These are phyloP conservation scores for Glareola pratincola DNA, from an alignment of 2,113 vertebrate species.

Conservation along the genomic window DNA sequence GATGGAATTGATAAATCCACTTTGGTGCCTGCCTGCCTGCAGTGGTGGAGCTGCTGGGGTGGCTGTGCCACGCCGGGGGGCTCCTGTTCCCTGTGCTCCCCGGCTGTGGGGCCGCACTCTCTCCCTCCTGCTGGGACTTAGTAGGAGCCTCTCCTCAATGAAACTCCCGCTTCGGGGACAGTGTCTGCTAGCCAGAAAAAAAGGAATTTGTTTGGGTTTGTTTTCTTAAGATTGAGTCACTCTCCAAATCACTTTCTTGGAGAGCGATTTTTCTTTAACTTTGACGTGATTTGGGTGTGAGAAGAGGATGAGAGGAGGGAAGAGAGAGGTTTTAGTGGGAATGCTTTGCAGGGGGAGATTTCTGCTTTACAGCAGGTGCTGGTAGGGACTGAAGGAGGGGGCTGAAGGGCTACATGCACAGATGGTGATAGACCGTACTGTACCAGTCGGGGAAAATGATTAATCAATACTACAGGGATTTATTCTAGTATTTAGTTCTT, in stretches of 20 bases:
- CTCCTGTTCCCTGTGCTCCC: background rate
- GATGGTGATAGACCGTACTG: conserved; percentile 12
- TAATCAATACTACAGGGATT: conserved; percentile 42
- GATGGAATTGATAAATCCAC: background rate
- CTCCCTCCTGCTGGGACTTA: background rate
- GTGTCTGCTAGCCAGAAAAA: background rate
- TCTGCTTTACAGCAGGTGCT: background rate
- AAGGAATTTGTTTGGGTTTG: rapidly evolving
- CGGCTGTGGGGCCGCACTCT: rapidly evolving
- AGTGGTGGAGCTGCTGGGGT: background rate
- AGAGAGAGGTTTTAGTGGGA: background rate
- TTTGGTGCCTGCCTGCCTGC: background rate
- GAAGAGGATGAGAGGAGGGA: background rate
- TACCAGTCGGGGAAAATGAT: conserved; percentile 53
- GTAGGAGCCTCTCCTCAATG: background rate
- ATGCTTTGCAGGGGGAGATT: background rate
- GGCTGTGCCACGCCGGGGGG: rapidly evolving
- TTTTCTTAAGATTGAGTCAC: background rate
- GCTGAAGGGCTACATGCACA: background rate
- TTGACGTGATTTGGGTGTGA: background rate
- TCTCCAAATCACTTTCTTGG: background rate
- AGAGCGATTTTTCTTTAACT: background rate
- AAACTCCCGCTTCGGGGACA: background rate
- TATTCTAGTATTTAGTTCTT: conserved; percentile 15
- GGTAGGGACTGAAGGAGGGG: background rate